These are phyloP conservation scores for Bombus waltoni DNA, from an alignment of 1,140 invertebrate genomes.

Conservation along the genomic window DNA sequence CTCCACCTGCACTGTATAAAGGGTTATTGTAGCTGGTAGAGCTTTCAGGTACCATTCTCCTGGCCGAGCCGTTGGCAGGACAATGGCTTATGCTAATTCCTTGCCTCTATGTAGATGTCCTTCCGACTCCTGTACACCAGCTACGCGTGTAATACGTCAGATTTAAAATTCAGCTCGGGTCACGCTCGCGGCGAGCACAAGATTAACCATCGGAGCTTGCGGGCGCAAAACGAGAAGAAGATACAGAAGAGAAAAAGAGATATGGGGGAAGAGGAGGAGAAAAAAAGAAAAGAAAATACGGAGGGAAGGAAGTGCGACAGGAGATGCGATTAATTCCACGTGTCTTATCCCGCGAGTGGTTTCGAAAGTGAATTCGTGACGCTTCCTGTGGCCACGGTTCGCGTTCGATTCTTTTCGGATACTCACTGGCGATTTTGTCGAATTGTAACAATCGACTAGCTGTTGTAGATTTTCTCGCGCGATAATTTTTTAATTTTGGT, in stretches of 20 bases:
- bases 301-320: neutral
- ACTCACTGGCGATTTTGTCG: neutral
- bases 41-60: constrained; percentile 64
- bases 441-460: neutral
- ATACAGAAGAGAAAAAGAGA: neutral
- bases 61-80: constrained; percentile 60
- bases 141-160: constrained; percentile 54
- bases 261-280: neutral
- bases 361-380: constrained; percentile 12
- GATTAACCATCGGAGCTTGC: constrained; percentile 45
- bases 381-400: neutral
- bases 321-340: constrained; percentile 38
- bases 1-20: constrained; percentile 69
- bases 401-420: neutral
- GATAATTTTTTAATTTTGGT: no score
- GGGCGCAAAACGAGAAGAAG: neutral
- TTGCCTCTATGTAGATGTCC: constrained; percentile 59
- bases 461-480: no score
- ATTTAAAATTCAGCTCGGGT: constrained; percentile 57
- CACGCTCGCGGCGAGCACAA: constrained; percentile 38
- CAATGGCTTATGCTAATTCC: constrained; percentile 78
- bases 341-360: constrained; percentile 18
- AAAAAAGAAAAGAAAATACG: neutral
- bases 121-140: constrained; percentile 45
- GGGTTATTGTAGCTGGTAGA: constrained; percentile 67